These are phyloP conservation scores for Cherax quadricarinatus DNA, from an alignment of 1,140 invertebrate genomes.

Conservation along the genomic window DNA sequence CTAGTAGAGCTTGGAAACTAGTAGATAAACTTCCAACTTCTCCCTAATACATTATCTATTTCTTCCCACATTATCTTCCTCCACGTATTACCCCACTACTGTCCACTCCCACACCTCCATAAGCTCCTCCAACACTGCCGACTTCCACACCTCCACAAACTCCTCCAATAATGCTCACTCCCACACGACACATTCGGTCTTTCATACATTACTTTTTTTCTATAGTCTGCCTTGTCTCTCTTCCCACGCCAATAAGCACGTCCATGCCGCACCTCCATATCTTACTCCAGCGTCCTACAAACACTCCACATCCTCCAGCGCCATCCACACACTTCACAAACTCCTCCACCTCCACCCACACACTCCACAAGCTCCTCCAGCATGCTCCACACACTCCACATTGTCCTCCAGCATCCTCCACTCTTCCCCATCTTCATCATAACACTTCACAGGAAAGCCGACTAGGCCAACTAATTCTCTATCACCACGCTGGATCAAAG, in stretches of 20 bases:
- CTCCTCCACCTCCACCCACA: not conserved
- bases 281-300: not conserved
- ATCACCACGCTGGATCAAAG: conserved; percentile 32
- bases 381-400: not conserved
- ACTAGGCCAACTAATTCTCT: conserved; percentile 38
- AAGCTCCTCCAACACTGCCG: not conserved
- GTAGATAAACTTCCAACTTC: too few species aligned
- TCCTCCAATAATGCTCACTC: not conserved
- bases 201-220: too few species aligned
- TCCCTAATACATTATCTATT: too few species aligned
- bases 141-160: not conserved
- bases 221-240: not conserved
- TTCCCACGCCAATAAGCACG: not conserved
- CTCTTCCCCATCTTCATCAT: not conserved
- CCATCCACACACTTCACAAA: not conserved
- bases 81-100: too few species aligned
- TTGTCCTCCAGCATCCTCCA: not conserved
- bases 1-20: too few species aligned
- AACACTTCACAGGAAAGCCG: conserved; percentile 19
- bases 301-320: not conserved
- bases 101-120: not conserved
- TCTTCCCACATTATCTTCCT: too few species aligned
- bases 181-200: not conserved
- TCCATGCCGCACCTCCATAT: not conserved
- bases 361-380: not conserved